Base-by-base conservation (phyloP, 2,888 invertebrate genomes). In the Eucera pruinosa region DNA sequence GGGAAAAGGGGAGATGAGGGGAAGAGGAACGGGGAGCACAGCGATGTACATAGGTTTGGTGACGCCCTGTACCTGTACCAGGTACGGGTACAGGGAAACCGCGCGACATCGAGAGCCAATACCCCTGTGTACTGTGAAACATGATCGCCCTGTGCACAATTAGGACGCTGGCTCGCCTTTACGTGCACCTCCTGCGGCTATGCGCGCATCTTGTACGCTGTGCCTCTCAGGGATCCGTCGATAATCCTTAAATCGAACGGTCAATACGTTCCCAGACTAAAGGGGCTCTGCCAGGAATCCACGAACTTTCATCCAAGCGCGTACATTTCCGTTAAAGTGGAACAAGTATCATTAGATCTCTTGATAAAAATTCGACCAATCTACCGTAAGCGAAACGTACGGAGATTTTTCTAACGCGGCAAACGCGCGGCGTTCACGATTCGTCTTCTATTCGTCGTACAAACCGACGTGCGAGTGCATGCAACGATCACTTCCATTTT, bases 91-190 rank as follows among this genome's bases (percentile, higher is more conserved):
- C 36, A 62, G 60, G 68, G 70, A 77, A 65, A 81, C 80, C 80
- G 48, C 69, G 79, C 47, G 73, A 78, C 74, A 75, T 77, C 70
- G 74, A 80, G 78, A 81, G 78, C 78, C 83, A 83, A 86, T 86
- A 86, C 83, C 81, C 81, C 69, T 82, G 84, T 86, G 83, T 86
- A 81, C 78, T 69, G 78, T 81, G 87, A 87, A 87, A 86, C 84
- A 84, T 81, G 85, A 86, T 82, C 87, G 82, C 80, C 80, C 85
- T 84, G 83, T 81, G 84, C 85, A 80, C 82, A 87, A 87, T 87
- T 87, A 87, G 83, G 82, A 80, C 60, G 65, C 47, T 52, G 70
- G 67, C 72, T 65, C 75, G 77, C 78, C 80, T 77, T 83, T 83
- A 72, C 78, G 76, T 76, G 52, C 43, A 64, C 48, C 60, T 81